Evolutionary conservation across 1,140 invertebrate species (phyloP), one percentile per base, ranked within the genome.

Genomic region (Drosophila kanapiae): DNA sequence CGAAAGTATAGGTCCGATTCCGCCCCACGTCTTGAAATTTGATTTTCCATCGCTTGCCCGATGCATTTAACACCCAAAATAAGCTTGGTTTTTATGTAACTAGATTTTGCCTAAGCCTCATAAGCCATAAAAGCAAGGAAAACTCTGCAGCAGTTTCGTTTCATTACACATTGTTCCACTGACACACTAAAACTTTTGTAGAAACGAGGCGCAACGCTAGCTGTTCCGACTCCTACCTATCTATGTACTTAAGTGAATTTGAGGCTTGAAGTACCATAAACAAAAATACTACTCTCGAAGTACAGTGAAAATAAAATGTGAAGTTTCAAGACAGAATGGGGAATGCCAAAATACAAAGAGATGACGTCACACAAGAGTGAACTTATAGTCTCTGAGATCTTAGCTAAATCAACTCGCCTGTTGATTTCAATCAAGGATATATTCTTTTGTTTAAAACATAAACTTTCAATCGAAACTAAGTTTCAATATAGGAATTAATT

Each of bases 131-230:
- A 78, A 57, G 33, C 23, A 48, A 51, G 51, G 31, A 60, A 69
- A 78, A 68, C 75, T 27, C 53, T 78, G 74, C 75, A 57, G 56
- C 80, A 82, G 74, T 83, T 79, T 76, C 71, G 60, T 84, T 78
- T 72, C 60, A 77, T 81, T 81, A 82, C 56, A 78, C 62, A 74
- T 62, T 80, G 78, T 60, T 68, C 81, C 82, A 80, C 72, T 84
- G 72, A 81, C 82, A 81, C 59, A 84, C 77, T 67, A 68, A 68
- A 58, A 23, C 62, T 27, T 59, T 42, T 49, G 38, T 35, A 47
- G 43, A 48, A 53, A 64, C 56, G 53, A 61, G 40, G 43, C 67
- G 63, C 18, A 56, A 33, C 14, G 61, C 40, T 62, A 16, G 13
- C 61, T 42, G 13, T 51, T 42, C 37, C 37, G 40, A 75, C 61